These are phyloP conservation scores for Allophyes oxyacanthae DNA, from an alignment of 2,888 invertebrate species.

Conservation along the genomic window DNA sequence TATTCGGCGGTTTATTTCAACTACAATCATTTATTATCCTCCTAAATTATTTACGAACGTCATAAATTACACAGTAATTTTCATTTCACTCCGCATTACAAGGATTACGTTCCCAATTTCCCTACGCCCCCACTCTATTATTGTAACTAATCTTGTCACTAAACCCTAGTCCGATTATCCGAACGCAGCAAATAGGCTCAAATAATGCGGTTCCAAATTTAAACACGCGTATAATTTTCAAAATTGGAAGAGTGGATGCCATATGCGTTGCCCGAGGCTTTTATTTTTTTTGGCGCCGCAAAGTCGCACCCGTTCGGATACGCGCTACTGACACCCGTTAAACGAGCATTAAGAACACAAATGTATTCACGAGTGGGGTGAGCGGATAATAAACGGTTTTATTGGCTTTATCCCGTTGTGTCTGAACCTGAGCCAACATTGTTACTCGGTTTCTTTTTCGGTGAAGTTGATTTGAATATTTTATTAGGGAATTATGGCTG, in stretches of 20 bases:
- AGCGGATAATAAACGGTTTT: conserved; percentile 81
- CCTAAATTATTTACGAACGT: conserved; percentile 40
- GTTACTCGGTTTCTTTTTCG: conserved; percentile 66
- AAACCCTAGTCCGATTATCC: conserved; percentile 83
- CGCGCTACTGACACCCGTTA: conserved; percentile 63
- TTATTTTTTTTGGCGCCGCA: conserved; percentile 74
- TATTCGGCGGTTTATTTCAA: conserved; percentile 17
- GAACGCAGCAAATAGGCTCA: conserved; percentile 74
- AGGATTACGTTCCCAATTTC: conserved; percentile 73
- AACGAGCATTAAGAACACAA: conserved; percentile 75
- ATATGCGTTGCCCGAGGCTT: conserved; percentile 82
- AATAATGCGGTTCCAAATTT: conserved; percentile 79
- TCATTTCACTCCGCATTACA: conserved; percentile 74
- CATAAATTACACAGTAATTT: conserved; percentile 71
- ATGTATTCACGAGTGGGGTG: conserved; percentile 78
- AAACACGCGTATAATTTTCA: conserved; percentile 84
- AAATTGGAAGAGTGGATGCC: conserved; percentile 77
- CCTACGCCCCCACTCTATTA: conserved; percentile 73
- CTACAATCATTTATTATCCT: conserved; percentile 38
- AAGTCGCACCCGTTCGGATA: conserved; percentile 71
- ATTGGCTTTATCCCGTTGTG: conserved; percentile 76
- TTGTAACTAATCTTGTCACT: conserved; percentile 86
- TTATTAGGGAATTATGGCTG: conserved; percentile 59
- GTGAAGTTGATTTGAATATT: conserved; percentile 68
- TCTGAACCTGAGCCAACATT: conserved; percentile 67